phyloP scores from a whole-genome alignment of 1,140 invertebrate genomes.

The Nasonia longicornis region DNA sequence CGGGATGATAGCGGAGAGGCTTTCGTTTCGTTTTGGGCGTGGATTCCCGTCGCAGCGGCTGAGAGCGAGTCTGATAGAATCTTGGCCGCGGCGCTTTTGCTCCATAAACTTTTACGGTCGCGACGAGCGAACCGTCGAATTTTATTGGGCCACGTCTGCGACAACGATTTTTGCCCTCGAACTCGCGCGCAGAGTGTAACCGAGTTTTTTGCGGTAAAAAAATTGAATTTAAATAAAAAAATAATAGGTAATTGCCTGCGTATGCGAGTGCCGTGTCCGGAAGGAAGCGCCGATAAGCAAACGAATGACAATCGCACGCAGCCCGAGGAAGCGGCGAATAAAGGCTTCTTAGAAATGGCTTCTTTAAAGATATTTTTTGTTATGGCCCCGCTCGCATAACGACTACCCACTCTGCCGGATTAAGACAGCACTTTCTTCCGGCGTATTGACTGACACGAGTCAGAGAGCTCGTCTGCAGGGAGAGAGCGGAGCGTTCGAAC shows the following conservation, averaged over 20 bases:
- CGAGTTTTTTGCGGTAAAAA: not conserved
- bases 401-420: not conserved
- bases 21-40: constrained; percentile 22
- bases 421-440: constrained; percentile 28
- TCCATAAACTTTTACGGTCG: constrained; percentile 65
- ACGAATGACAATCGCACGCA: not conserved
- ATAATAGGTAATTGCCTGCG: not conserved
- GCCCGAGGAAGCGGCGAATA: not conserved
- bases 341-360: constrained; percentile 1
- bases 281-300: not conserved
- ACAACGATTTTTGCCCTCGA: not conserved
- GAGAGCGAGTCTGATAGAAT: constrained; percentile 55
- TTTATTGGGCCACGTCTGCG: constrained; percentile 44
- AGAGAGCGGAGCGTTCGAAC: not conserved
- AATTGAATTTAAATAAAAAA: not conserved
- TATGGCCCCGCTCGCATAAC: not conserved
- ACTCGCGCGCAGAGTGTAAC: not conserved
- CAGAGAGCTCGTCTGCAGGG: not conserved
- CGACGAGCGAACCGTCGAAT: constrained; percentile 53
- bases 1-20: constrained; percentile 58
- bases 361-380: not conserved
- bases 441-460: constrained; percentile 6
- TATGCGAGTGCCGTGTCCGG: not conserved
- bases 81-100: constrained; percentile 59
- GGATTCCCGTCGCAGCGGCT: not conserved